Base-by-base conservation (phyloP, 2,888 invertebrate genomes). In the Melieria picta region DNA sequence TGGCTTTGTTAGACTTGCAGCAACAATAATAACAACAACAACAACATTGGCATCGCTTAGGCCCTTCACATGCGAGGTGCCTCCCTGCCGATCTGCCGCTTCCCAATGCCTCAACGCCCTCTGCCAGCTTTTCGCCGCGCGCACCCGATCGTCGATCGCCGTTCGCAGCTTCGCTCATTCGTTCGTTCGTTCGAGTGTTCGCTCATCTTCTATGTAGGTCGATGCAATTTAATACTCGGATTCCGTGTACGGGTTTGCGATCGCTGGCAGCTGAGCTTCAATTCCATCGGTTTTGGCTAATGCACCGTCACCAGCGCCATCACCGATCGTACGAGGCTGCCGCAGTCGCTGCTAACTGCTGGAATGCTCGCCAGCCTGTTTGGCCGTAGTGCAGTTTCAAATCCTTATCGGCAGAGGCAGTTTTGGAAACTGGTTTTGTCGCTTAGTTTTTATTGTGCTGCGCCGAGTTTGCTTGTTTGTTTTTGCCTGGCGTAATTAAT, bases 191-290 rank as follows among this genome's bases (percentile, higher is more conserved):
- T 43, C 61, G 61, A n/a, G 65, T 45, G 62, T 73, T 63, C 65
- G 58, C 67, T 74, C 68, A 70, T 64, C 55, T 46, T 81, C 80
- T 83, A 85, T 84, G 81, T 85, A 85, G 84, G 86, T 85, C 86
- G 85, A 74, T 84, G 85, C 84, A 85, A 83, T 81, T 81, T 83
- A 84, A 83, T 82, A 83, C 82, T 77, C 72, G 77, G 73, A 76
- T 77, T 77, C 75, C 70, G 61, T 9, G 55, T 62, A 60, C 58
- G 47, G 42, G 65, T 73, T 77, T 72, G 69, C 72, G 71, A 62
- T 65, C 47, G 67, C 57, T 10, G 52, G 73, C 74, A 76, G 73
- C 72, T 75, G 76, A 74, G 71, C 60, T 72, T 73, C 72, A 73
- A 65, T 66, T 72, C 72, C 58, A 55, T 65, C 58, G 50, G 68